A percentile compares a stretch with the other conserved stretches of the same genome.
Conservation (phyloP, 2,113 vertebrate genomes). For the Myotis brandtii region DNA sequence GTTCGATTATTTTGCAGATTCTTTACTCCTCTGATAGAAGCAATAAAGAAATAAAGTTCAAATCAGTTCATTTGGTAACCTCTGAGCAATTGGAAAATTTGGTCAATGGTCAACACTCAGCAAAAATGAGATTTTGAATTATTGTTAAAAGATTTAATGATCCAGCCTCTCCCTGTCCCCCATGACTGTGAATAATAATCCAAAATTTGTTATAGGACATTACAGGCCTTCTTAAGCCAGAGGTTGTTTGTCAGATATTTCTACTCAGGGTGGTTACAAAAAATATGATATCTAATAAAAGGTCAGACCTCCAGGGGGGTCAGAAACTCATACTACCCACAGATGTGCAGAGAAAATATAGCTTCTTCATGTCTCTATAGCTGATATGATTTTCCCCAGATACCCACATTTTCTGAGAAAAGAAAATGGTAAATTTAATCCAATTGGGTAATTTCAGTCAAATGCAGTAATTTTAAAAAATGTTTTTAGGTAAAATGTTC, state of each 20-base stretch:
- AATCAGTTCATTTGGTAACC: constrained; percentile 59
- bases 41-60: constrained; percentile 56
- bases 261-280: constrained; percentile 42
- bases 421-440: background rate
- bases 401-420: background rate
- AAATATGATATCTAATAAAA: constrained; percentile 59
- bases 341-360: constrained; percentile 41
- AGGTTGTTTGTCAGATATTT: constrained; percentile 61
- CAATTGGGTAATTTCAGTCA: background rate
- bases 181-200: constrained; percentile 76
- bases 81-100: constrained; percentile 69
- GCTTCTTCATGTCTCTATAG: constrained; percentile 22
- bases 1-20: background rate
- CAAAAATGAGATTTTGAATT: constrained; percentile 69
- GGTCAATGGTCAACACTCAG: constrained; percentile 57
- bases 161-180: constrained; percentile 74
- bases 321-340: constrained; percentile 22
- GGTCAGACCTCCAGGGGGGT: background rate
- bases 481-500: constrained; percentile 6
- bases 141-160: constrained; percentile 63
- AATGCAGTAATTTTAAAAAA: background rate
- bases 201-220: constrained; percentile 40
- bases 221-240: constrained; percentile 49
- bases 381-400: constrained; percentile 17
- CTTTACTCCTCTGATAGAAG: constrained; percentile 37